phyloP scores from a whole-genome alignment of 2,797 vertebrate species.

The Danio jaintianensis region DNA sequence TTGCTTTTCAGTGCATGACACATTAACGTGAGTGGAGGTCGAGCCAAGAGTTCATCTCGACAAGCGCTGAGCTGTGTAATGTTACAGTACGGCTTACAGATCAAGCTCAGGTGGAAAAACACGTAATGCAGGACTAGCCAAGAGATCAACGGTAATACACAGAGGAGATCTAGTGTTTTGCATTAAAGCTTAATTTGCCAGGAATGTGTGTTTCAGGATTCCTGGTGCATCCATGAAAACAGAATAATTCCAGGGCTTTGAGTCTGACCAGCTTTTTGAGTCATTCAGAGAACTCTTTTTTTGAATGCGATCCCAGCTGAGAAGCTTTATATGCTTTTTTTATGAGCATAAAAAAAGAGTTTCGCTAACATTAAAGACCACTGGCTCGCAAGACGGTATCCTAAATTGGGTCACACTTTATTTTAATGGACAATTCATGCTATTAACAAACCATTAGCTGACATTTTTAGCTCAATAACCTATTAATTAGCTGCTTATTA shows the following conservation, averaged over 20 bases:
- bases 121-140: background rate
- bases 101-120: background rate
- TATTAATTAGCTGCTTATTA: too few relatives aligned
- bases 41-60: constrained; percentile 23
- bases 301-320: too few relatives aligned
- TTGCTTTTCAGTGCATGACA: constrained; percentile 30
- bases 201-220: constrained; percentile 59
- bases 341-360: too few relatives aligned
- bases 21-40: constrained; percentile 7
- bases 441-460: too few relatives aligned
- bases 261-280: constrained; percentile 32
- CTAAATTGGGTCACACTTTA: too few relatives aligned
- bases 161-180: constrained; percentile 35
- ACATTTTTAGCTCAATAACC: too few relatives aligned
- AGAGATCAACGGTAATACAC: constrained; percentile 23
- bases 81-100: background rate
- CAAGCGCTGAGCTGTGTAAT: constrained; percentile 24
- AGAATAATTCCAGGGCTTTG: constrained; percentile 38
- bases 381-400: too few relatives aligned
- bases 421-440: too few relatives aligned
- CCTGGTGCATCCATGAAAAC: constrained; percentile 34
- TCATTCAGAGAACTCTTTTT: too few relatives aligned
- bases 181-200: constrained; percentile 55
- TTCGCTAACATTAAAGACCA: too few relatives aligned
- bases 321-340: too few relatives aligned